Conservation (phyloP, 2,113 vertebrate genomes). For the Scophthalmus maximus region DNA sequence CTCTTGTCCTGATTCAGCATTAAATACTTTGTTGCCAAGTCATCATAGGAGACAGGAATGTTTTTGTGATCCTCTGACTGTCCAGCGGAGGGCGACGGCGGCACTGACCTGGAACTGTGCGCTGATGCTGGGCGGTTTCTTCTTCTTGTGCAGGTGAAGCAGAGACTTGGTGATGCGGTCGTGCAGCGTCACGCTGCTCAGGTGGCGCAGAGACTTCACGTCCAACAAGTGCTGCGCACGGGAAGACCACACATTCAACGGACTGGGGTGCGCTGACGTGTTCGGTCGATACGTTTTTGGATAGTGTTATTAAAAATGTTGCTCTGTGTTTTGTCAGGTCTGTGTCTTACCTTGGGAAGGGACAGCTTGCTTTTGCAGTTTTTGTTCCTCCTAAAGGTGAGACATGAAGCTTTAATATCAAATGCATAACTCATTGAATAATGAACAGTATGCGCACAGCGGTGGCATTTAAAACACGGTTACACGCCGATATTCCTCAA, state of each 20-base stretch:
- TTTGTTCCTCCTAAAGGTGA: conserved; percentile 89
- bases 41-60: neutral
- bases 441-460: too few species aligned
- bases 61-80: conserved; percentile 7
- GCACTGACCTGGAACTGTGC: conserved; percentile 95
- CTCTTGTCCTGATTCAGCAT: neutral
- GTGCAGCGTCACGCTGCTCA: conserved; percentile 92
- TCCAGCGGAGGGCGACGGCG: conserved; percentile 52
- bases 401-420: conserved; percentile 8
- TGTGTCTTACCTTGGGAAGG: conserved; percentile 91
- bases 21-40: neutral
- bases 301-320: too few species aligned
- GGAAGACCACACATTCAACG: neutral
- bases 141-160: conserved; percentile 97
- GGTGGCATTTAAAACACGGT: too few species aligned
- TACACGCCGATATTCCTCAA: neutral
- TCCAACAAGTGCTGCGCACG: conserved; percentile 89
- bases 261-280: too few species aligned
- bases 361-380: conserved; percentile 89
- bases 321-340: neutral
- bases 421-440: neutral
- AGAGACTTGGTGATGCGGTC: conserved; percentile 98
- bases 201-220: conserved; percentile 93
- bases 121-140: conserved; percentile 97
- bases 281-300: too few species aligned